Evolutionary conservation across 2,797 vertebrate genomes (phyloP), one percentile per base, ranked within the genome.

Genomic region (Eidolon dupreanum): DNA sequence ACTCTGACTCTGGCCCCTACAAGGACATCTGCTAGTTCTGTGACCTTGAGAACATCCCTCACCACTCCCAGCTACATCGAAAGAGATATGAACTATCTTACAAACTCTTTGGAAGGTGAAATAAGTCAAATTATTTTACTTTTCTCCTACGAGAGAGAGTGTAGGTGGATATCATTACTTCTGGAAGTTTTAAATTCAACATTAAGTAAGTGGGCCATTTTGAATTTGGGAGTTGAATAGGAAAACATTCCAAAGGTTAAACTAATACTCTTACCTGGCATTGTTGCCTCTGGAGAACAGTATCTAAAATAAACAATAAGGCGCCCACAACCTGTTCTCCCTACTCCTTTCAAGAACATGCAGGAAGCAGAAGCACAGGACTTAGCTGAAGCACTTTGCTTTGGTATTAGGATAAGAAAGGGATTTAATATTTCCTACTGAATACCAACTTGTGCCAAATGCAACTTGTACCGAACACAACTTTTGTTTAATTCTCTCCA

Each of bases 111-210:
- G 28, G 38, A 33, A 88, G 38, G 77, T 13, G 24, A 66, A 74
- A 65, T 38, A 28, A 65, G 53, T 65, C 19, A 63, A 53, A 16
- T 15, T 36, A 15, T 75, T 16, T 70, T 31, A 41, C 46, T 79
- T 63, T 59, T 46, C 26, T 91, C 4, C 36, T 41, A 3, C 36
- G 6, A 73, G 16, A 7, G 6, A 79, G 13, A 11, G 16, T 20
- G 57, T 83, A 70, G 1, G 15, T 59, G 5, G 26, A 5, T 68
- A 46, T 28, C 6, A 38, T 19, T 41, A 2, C 31, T 95, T 90
- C 33, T 68, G n/a, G 8, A 73, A 61, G 16, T 22, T 74, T 75
- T 59, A 38, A 73, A 57, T 49, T 97, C 46, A 57, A 89, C 84
- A 77, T 78, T 33, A 79, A 88, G 3, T 46, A 11, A 88, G 16